Evolutionary conservation across 2,888 invertebrate species (phyloP), one percentile per base, ranked within the genome.

Genomic region (Pteria penguin): DNA sequence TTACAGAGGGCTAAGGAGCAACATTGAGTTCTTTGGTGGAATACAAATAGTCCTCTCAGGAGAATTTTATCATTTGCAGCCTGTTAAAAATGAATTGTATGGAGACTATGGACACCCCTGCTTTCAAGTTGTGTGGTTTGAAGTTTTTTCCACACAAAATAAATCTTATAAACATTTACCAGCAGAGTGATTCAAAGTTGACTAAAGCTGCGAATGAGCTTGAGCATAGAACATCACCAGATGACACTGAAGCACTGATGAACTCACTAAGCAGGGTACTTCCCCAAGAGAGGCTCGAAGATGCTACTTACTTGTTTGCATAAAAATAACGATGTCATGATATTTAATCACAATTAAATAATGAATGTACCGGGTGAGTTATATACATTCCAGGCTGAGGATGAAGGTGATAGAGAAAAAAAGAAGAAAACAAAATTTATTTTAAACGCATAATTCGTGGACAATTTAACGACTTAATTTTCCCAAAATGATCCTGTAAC

Each of bases 21-120:
- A 3, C 24, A 33, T 1, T n/a, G n/a, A 60, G 33, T 52, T 18
- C 18, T 77, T 77, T 74, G 67, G 73, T 5, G 71, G 71, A 2
- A 33, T 76, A 33, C 62, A 68, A 57, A 72, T 76, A 24, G 36
- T 76, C 3, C 36, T 76, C 14, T 18, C 36, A 31, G 76, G 72
- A 22, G 76, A 72, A 22, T 76, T 76, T 63, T 72, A 31, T 36
- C 72, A 72, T 14, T 45, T 76, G 18, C 72, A 36, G 1, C 72
- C 76, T 0, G 31, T 76, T 1, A 45, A 67, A 63, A 68, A 76
- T 72, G 61, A 76, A 57, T 4, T 72, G 18, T 72, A 76, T 68
- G 72, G 72, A 14, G 76, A 76, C 24, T 61, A 18, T 45, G 72
- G 72, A 5, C 33, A 63, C 22, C 62, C 29, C 22, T 72, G 72